Base-by-base conservation (phyloP, 2,888 invertebrate species). In the Ennomos quercinarius region DNA sequence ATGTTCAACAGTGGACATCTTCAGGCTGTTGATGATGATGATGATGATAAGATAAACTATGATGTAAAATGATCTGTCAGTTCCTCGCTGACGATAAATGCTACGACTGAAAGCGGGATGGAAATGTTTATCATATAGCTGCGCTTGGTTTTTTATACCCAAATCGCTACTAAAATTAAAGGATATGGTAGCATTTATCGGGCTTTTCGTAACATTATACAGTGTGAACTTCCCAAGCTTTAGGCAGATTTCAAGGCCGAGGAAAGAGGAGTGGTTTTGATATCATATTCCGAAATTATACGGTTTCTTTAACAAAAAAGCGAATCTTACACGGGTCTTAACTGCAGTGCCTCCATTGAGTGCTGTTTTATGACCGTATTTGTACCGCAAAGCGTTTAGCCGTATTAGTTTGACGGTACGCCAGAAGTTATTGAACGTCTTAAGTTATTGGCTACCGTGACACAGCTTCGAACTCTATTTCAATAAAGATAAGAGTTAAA, bases 291-390 rank as follows among this genome's bases (percentile, higher is more conserved):
- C 61, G 57, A 65, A 67, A 64, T 77, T 76, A 17, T 74, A 81
- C 37, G 86, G 83, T 60, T 86, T 86, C 85, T 34, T 76, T 76
- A 27, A 4, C 66, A 68, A 72, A 68, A 70, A 63, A 64, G 17
- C n/a, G 10, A 12, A 44, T 43, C 11, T 5, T 41, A 13, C 9
- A 44, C 3, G n/a, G 9, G 8, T 35, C 44, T 37, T 10, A 73
- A 48, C 12, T 42, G 11, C 34, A 35, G 42, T 48, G 45, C 52
- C 69, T 70, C 71, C 68, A 75, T 78, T 81, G 40, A 80, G 78
- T 81, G 78, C 77, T 71, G 74, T 78, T 84, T 84, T 85, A 87
- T 74, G 75, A 78, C 72, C 74, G 75, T 80, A 83, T 84, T 80
- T 81, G 84, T 86, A 83, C 81, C 77, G 81, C 77, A 76, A 77